Evolutionary conservation across 2,797 vertebrate genomes (phyloP), one percentile per base, ranked within the genome.

Genomic region (Notoglanidium macrostoma): DNA sequence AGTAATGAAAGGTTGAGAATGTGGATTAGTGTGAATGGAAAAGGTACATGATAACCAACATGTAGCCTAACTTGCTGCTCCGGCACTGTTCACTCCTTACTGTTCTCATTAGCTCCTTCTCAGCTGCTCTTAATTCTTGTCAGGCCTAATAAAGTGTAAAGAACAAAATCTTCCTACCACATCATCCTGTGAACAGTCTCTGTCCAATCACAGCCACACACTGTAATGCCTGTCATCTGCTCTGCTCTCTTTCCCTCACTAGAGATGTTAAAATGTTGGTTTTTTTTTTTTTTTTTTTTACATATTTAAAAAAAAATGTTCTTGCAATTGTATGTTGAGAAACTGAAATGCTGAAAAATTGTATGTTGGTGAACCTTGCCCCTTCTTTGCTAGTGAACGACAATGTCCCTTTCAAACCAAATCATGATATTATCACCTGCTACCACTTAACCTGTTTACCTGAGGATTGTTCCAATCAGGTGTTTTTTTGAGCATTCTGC

Each of bases 21-120:
- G 70, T 65, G 35, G 55, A 87, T 87, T 55, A 74, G 79, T 61
- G 73, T 80, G 35, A 82, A 73, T 63, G 54, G 73, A 76, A 40
- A 68, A 40, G 46, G 70, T 84, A 49, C 70, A 70, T 35, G 74
- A 76, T 61, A 51, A 86, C 78, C 54, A 84, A 55, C 55, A 79
- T 85, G 65, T 35, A 73, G 74, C 70, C 77, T 80, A 81, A 77
- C 49, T 72, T 67, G 29, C 26, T 51, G 51, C 70, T 67, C 84
- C 49, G 76, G 68, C 85, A 87, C 79, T 85, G 84, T 70, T 78
- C 78, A 49, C 70, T 88, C 70, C 32, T 87, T 68, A 84, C 86
- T 89, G 70, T 90, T 85, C 87, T 90, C 88, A 90, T 92, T 92
- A 92, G 84, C 89, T 89, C 67, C 57, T 78, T 91, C 85, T 89